Base-by-base conservation (phyloP, 92 coral and sea anemone species). In the Heteractis magnifica region DNA sequence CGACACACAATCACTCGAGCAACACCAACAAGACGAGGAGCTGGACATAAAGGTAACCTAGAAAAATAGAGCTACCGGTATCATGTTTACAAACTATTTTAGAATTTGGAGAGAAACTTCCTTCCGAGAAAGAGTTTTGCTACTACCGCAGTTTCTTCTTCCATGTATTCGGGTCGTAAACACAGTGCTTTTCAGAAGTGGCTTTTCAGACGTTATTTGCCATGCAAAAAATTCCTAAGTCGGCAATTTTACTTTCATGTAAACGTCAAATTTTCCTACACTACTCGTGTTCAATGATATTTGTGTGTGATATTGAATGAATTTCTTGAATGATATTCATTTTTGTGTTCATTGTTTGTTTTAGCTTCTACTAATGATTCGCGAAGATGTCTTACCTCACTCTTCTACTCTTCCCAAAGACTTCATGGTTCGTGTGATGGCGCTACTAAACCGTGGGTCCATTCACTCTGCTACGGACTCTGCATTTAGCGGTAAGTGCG, bases 391-490 rank as follows among this genome's bases (percentile, higher is more conserved):
- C 81, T 89, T 96, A 82, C 98, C 99, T 51, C 98, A 90, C 79
- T 96, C 98, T 18, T 86, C 90, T 51, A 84, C 95, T 81, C 96
- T 96, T 4, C 99, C 99, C 4, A 90, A 92, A 85, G 99, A 96
- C 88, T 96, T 96, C 89, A 92, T 96, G 92, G 94, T 95, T 13
- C 88, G 98, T 19, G 90, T 96, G 11, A 96, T 96, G 99, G 94
- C 99, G 15, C 94, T 96, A 8, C 81, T 96, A 18, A 96, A 96
- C 88, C 90, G 93, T 79, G 99, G 99, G 58, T 96, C 99, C 4
- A 96, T 96, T 19, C 99, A 96, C 86, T 96, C 99, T 0, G 99
- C 99, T 70, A 93, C 99, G 26, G 95, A 96, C 86, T 93, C 99
- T 13, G 91, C 99, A 0, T 90, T 96, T 59, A 94, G 98, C 80